Evolutionary conservation across 2,797 vertebrate species (phyloP).

Genomic region (Bradypodion pumilum): DNA sequence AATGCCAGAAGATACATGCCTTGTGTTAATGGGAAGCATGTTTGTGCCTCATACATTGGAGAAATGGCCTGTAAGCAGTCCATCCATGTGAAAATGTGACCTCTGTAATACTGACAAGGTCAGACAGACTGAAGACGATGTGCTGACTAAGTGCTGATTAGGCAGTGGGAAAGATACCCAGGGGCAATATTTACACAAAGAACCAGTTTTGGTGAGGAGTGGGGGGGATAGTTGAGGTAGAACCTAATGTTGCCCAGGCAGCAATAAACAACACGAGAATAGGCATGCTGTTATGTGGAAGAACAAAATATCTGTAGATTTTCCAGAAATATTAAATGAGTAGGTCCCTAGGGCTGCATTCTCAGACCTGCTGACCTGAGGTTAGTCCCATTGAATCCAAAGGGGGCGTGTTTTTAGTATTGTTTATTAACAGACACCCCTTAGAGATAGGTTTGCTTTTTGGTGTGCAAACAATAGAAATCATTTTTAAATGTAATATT

Average conservation of each 20-base stretch:
- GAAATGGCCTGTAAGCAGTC: slow-evolving; percentile 40
- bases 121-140: slow-evolving; percentile 38
- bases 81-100: slow-evolving; percentile 34
- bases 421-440: too few species aligned
- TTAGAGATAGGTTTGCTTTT: too few species aligned
- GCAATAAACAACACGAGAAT: not conserved
- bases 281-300: not conserved
- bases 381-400: too few species aligned
- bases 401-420: too few species aligned
- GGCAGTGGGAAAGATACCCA: slow-evolving; percentile 26
- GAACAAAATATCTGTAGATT: not conserved
- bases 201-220: slow-evolving; percentile 12
- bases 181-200: accelerated
- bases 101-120: slow-evolving; percentile 49
- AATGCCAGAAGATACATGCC: slow-evolving; percentile 40
- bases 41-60: slow-evolving; percentile 46
- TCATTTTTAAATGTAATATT: too few species aligned
- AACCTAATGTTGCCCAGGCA: not conserved
- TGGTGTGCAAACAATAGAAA: too few species aligned
- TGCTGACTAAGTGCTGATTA: slow-evolving; percentile 23
- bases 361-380: not conserved
- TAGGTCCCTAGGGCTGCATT: not conserved
- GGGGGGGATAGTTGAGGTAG: accelerated
- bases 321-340: not conserved
- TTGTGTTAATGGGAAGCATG: slow-evolving; percentile 34